Conservation (phyloP, 2,888 invertebrate species). For the Sarcophaga carnaria region DNA sequence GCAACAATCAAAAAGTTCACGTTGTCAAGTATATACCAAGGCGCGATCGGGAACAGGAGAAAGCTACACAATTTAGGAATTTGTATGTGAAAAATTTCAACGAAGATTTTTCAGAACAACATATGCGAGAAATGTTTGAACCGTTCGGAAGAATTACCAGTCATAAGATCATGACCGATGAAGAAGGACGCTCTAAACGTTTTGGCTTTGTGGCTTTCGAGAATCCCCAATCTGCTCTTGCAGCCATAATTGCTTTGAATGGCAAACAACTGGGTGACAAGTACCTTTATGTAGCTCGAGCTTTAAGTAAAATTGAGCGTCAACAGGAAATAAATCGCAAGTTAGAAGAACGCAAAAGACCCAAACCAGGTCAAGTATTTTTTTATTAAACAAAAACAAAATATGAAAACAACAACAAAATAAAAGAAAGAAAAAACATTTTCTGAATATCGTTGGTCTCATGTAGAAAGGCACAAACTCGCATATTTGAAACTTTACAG, state of each 20-base stretch:
- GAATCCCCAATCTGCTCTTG: constrained; percentile 96
- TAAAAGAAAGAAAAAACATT: constrained; percentile 26
- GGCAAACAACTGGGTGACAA: constrained; percentile 94
- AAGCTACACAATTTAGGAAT: constrained; percentile 93
- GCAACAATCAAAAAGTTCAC: constrained; percentile 99
- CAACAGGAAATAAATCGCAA: constrained; percentile 97
- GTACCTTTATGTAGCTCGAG: constrained; percentile 96
- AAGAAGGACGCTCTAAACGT: constrained; percentile 96
- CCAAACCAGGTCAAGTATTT: constrained; percentile 81
- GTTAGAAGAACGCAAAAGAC: constrained; percentile 98
- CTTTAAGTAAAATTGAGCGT: constrained; percentile 99
- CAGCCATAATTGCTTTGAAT: constrained; percentile 95
- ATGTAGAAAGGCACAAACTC: too few relatives aligned
- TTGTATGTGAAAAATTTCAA: constrained; percentile 99
- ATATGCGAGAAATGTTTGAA: constrained; percentile 95
- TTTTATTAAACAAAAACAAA: constrained; percentile 76
- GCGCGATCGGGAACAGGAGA: constrained; percentile 98
- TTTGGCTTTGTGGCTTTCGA: constrained; percentile 99
- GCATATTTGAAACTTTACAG: too few relatives aligned
- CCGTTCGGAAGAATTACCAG: constrained; percentile 96
- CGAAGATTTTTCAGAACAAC: constrained; percentile 95
- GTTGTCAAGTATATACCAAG: constrained; percentile 99
- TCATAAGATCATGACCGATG: constrained; percentile 94
- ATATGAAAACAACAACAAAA: constrained; percentile 66
- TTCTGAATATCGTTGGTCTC: too few relatives aligned